These are phyloP conservation scores for Pongo pygmaeus DNA, from an alignment of 2,113 vertebrate genomes.

Conservation along the genomic window DNA sequence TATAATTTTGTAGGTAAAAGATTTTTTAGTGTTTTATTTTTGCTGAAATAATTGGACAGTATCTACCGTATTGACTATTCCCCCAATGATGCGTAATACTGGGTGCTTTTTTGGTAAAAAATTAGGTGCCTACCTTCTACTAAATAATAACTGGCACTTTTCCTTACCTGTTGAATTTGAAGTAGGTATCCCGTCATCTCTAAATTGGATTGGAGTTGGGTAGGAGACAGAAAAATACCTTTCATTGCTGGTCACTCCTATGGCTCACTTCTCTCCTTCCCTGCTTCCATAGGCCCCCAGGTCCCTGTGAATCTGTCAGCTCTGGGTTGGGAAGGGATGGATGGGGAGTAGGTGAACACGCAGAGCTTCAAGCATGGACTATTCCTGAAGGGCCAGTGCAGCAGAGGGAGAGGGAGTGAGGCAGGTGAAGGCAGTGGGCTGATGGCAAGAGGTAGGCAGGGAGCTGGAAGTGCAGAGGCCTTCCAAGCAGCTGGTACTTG, in stretches of 20 bases:
- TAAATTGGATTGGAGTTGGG: constrained; percentile 45
- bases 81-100: not conserved
- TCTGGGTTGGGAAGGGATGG: not conserved
- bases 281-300: not conserved
- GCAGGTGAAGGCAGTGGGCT: not conserved
- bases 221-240: constrained; percentile 54
- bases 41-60: not conserved
- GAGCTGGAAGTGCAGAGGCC: not conserved
- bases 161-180: constrained; percentile 57
- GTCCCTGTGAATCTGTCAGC: constrained; percentile 20
- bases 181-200: constrained; percentile 26
- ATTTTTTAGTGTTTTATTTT: not conserved
- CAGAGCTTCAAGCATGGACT: not conserved
- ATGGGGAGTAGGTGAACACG: not conserved
- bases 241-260: constrained; percentile 12
- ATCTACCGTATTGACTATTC: not conserved
- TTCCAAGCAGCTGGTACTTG: constrained; percentile 12
- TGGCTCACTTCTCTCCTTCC: constrained; percentile 7
- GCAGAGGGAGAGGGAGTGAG: not conserved
- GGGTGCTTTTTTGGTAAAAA: constrained; percentile 10
- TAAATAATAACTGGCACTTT: constrained; percentile 1
- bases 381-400: not conserved
- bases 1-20: constrained; percentile 49
- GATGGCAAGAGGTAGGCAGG: constrained; percentile 21
- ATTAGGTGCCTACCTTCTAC: not conserved